phyloP scores from a whole-genome alignment of 2,113 vertebrate species.

The Aplodontia rufa region DNA sequence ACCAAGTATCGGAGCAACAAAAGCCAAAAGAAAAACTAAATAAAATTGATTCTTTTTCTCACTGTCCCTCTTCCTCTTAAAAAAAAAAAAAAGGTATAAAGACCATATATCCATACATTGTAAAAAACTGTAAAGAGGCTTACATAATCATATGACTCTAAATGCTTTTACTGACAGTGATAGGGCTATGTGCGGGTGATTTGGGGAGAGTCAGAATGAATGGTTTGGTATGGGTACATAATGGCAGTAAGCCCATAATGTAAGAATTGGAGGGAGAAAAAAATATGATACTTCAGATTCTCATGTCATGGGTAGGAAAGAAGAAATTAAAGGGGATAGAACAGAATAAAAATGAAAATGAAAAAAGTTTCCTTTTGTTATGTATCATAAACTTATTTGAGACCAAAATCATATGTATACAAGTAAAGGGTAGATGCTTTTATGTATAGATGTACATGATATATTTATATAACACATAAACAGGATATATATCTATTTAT shows the following conservation, averaged over 20 bases:
- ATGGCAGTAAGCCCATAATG: neutral
- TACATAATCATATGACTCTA: neutral
- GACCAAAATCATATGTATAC: neutral
- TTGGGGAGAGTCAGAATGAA: neutral
- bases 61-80: too few relatives aligned
- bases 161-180: neutral
- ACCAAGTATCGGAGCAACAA: too few relatives aligned
- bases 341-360: neutral
- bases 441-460: neutral
- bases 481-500: neutral
- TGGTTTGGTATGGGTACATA: neutral
- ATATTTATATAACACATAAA: neutral
- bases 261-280: neutral
- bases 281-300: neutral
- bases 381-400: constrained; percentile 9
- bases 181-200: neutral
- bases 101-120: too few relatives aligned
- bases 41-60: too few relatives aligned
- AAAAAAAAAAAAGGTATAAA: too few relatives aligned
- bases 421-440: neutral
- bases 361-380: constrained; percentile 4
- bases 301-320: neutral
- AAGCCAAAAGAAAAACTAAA: too few relatives aligned
- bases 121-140: constrained; percentile 3
- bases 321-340: neutral